Conservation (phyloP, 1,140 invertebrate genomes). For the Polyergus mexicanus region DNA sequence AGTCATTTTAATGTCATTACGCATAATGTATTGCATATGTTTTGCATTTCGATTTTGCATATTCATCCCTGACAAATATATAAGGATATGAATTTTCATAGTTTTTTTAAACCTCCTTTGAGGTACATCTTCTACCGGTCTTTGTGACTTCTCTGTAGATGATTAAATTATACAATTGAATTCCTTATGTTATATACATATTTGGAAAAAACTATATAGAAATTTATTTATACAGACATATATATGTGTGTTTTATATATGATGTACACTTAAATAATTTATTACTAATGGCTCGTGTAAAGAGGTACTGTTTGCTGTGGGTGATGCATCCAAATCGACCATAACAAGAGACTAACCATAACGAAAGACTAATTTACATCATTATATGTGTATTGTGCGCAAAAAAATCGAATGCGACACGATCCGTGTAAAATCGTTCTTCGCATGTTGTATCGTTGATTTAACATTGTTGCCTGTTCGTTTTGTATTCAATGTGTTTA, state of each 20-base stretch:
- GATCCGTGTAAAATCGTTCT: constrained; percentile 22
- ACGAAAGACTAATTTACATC: neutral
- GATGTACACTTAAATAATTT: constrained; percentile 72
- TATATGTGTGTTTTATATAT: constrained; percentile 74
- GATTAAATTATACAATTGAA: constrained; percentile 15
- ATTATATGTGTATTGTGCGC: neutral
- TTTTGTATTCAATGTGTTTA: neutral
- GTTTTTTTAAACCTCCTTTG: neutral
- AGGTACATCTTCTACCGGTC: neutral
- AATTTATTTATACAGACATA: constrained; percentile 68
- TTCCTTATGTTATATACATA: constrained; percentile 19
- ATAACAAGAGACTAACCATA: constrained; percentile 24
- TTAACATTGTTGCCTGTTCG: constrained; percentile 38
- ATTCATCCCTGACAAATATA: constrained; percentile 17
- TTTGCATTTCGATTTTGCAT: constrained; percentile 42
- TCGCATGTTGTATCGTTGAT: constrained; percentile 31
- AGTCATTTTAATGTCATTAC: constrained; percentile 21
- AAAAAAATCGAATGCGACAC: neutral
- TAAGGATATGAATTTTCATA: neutral
- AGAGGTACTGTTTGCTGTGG: constrained; percentile 55
- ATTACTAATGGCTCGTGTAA: constrained; percentile 65
- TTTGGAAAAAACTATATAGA: constrained; percentile 38
- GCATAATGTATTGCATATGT: constrained; percentile 45
- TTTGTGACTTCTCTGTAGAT: neutral
- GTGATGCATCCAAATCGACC: constrained; percentile 47